Evolutionary conservation across 2,797 vertebrate species (phyloP).

Genomic region (Sebastes hubbsi): DNA sequence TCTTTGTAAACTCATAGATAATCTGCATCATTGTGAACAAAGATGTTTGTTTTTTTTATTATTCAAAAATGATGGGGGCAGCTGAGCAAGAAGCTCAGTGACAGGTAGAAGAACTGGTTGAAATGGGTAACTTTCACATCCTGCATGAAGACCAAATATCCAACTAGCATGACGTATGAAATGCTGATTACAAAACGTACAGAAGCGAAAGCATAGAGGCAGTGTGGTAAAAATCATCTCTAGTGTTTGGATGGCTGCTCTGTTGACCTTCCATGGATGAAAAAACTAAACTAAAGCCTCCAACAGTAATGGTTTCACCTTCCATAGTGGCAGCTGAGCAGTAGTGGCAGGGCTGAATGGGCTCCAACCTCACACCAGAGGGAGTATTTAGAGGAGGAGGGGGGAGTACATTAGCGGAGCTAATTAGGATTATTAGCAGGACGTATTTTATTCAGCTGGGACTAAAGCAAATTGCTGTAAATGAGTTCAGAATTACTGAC

Average conservation of each 20-base stretch:
- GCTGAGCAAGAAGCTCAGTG: background rate
- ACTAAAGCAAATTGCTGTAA: slow-evolving; percentile 76
- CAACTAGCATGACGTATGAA: background rate
- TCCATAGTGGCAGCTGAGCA: slow-evolving; percentile 1
- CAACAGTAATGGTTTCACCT: background rate
- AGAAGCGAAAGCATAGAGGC: background rate
- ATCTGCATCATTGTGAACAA: background rate
- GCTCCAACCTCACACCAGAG: slow-evolving; percentile 51
- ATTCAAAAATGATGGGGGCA: background rate
- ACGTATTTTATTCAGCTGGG: slow-evolving; percentile 75
- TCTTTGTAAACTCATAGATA: background rate
- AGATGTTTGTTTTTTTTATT: background rate
- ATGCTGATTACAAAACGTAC: background rate
- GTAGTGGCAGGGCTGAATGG: slow-evolving; percentile 31
- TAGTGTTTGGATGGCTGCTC: background rate
- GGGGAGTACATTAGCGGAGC: slow-evolving; percentile 67
- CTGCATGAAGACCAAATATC: background rate
- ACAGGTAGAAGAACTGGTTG: background rate
- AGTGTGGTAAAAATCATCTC: background rate
- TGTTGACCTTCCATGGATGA: background rate
- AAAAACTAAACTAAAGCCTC: background rate
- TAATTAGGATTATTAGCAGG: slow-evolving; percentile 80
- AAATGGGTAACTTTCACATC: background rate
- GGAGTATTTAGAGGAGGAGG: slow-evolving; percentile 52
- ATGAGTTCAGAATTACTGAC: slow-evolving; percentile 50